phyloP scores from a whole-genome alignment of 2,888 invertebrate genomes.

The Helobdella robusta region DNA sequence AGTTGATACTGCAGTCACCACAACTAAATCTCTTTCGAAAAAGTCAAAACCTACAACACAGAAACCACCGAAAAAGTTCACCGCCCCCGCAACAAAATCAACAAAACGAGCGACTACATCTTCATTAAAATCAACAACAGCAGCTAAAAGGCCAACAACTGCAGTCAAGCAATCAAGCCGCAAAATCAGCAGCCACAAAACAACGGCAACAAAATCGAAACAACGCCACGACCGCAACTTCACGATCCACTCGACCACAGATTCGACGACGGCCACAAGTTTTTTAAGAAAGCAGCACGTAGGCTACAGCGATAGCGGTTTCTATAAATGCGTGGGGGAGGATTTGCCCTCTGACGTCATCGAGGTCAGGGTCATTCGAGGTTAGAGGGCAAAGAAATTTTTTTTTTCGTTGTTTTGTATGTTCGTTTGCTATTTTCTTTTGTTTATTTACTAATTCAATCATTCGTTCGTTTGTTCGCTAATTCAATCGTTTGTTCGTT shows the following conservation, averaged over 20 bases:
- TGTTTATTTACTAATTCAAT: too few relatives aligned
- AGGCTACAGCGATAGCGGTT: not conserved
- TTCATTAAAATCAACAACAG: not conserved
- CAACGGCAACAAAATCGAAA: not conserved
- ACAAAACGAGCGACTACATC: not conserved
- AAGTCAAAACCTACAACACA: not conserved
- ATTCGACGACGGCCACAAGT: not conserved
- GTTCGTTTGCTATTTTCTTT: too few relatives aligned
- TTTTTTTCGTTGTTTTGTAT: not conserved
- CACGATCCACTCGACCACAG: not conserved
- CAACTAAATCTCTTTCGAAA: not conserved
- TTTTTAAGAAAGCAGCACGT: conserved; percentile 2
- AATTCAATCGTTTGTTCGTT: not conserved
- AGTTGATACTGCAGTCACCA: not conserved
- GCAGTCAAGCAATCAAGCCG: not conserved
- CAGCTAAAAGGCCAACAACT: conserved; percentile 4
- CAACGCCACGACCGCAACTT: not conserved
- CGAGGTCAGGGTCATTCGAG: not conserved
- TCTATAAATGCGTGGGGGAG: conserved; percentile 1
- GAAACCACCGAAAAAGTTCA: not conserved
- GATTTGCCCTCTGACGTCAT: not conserved
- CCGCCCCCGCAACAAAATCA: not conserved
- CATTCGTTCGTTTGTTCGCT: not conserved
- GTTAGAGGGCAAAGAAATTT: not conserved
- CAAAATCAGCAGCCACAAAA: not conserved